These are phyloP conservation scores for Parotia lawesii DNA, from an alignment of 2,113 vertebrate species.

Conservation along the genomic window DNA sequence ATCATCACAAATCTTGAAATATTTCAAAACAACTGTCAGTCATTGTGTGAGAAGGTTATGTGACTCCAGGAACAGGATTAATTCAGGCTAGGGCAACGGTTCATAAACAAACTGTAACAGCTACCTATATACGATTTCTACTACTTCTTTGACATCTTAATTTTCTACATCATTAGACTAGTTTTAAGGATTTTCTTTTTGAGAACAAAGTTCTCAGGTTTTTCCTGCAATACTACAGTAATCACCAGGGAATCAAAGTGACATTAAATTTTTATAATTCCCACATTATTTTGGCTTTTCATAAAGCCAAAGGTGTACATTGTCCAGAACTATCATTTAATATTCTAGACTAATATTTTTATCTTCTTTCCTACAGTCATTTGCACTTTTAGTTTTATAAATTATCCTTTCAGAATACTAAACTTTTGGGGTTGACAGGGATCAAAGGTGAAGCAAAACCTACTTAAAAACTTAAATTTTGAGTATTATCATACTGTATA, in stretches of 20 bases:
- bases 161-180: not conserved
- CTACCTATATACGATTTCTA: not conserved
- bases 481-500: not conserved
- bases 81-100: not conserved
- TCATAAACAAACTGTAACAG: not conserved
- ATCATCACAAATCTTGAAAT: not conserved
- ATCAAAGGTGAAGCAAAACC: not conserved
- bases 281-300: not conserved
- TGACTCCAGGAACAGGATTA: not conserved
- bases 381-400: not conserved
- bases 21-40: not conserved
- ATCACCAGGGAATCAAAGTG: not conserved
- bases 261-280: not conserved
- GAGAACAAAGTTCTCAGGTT: not conserved
- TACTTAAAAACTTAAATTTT: not conserved
- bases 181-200: not conserved
- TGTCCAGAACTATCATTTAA: not conserved
- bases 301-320: no score
- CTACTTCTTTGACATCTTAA: not conserved
- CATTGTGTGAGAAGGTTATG: not conserved
- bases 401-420: not conserved
- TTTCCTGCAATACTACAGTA: not conserved
- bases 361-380: not conserved
- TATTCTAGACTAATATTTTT: not conserved
- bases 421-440: not conserved